Percentiles rank a stretch among this genome's conserved stretches.
These are phyloP conservation scores for Batillaria attramentaria DNA, from an alignment of 1,140 invertebrate species.

Conservation along the genomic window DNA sequence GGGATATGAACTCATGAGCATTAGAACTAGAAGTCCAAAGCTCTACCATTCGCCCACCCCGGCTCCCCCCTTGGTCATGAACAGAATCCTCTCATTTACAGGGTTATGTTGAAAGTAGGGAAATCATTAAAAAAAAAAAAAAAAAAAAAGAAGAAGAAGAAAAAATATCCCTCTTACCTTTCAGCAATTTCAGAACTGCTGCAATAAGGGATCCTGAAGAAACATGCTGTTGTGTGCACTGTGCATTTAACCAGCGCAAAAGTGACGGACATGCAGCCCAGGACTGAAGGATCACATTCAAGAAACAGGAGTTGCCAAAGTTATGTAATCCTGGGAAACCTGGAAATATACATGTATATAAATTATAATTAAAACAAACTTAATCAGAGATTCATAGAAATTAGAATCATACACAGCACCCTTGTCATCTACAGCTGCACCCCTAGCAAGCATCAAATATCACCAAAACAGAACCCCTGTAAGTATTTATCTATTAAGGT, in stretches of 20 bases:
- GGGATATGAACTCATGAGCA: too few relatives aligned
- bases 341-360: too few relatives aligned
- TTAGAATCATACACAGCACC: too few relatives aligned
- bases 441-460: background rate
- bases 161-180: too few relatives aligned
- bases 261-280: slow-evolving; percentile 87
- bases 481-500: background rate
- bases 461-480: background rate
- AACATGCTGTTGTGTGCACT: slow-evolving; percentile 31
- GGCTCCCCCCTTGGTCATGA: too few relatives aligned
- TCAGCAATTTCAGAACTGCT: slow-evolving; percentile 55
- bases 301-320: slow-evolving; percentile 97
- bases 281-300: slow-evolving; percentile 97
- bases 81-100: too few relatives aligned
- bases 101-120: too few relatives aligned
- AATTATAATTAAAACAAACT: background rate
- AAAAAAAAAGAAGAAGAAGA: too few relatives aligned
- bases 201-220: slow-evolving; percentile 45
- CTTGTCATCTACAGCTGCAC: background rate
- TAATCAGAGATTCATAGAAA: background rate
- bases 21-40: too few relatives aligned
- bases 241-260: slow-evolving; percentile 82
- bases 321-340: slow-evolving; percentile 88
- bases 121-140: too few relatives aligned
- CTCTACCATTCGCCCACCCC: too few relatives aligned